phyloP scores from a whole-genome alignment of 2,797 vertebrate genomes.

The Diplodus sargus region DNA sequence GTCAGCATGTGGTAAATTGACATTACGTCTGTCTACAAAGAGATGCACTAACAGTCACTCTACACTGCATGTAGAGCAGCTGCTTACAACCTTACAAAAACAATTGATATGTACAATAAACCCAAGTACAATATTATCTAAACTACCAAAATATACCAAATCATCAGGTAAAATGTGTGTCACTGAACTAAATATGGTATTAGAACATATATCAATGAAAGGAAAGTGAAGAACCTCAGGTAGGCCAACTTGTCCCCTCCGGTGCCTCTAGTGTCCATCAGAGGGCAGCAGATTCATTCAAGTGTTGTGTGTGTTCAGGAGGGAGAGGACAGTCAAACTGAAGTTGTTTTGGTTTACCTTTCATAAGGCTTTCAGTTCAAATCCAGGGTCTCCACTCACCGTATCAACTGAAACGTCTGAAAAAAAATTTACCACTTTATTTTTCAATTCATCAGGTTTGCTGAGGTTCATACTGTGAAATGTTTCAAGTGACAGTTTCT shows the following conservation, averaged over 20 bases:
- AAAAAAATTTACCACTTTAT: background rate
- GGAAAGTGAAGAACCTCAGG: background rate
- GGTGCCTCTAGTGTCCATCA: slow-evolving; percentile 34
- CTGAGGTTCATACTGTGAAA: background rate
- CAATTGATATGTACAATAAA: too few species aligned
- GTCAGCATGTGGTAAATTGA: too few species aligned
- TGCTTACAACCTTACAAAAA: too few species aligned
- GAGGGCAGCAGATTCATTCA: slow-evolving; percentile 65
- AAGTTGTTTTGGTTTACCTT: slow-evolving; percentile 6
- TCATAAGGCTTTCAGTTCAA: background rate
- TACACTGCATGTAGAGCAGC: too few species aligned
- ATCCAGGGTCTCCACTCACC: slow-evolving; percentile 26
- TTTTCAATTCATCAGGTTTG: background rate
- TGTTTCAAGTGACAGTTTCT: background rate
- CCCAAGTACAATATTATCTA: too few species aligned
- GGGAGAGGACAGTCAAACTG: background rate
- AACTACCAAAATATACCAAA: too few species aligned
- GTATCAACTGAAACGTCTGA: slow-evolving; percentile 3
- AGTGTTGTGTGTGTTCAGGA: background rate
- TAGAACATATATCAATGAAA: too few species aligned
- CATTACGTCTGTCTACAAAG: too few species aligned
- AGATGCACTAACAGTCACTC: too few species aligned
- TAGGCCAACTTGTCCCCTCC: background rate
- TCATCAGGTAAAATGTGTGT: too few species aligned
- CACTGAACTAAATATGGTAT: background rate